These are phyloP conservation scores for Stomatorhinus ivindoensis DNA, from an alignment of 2,113 vertebrate genomes.

Conservation along the genomic window DNA sequence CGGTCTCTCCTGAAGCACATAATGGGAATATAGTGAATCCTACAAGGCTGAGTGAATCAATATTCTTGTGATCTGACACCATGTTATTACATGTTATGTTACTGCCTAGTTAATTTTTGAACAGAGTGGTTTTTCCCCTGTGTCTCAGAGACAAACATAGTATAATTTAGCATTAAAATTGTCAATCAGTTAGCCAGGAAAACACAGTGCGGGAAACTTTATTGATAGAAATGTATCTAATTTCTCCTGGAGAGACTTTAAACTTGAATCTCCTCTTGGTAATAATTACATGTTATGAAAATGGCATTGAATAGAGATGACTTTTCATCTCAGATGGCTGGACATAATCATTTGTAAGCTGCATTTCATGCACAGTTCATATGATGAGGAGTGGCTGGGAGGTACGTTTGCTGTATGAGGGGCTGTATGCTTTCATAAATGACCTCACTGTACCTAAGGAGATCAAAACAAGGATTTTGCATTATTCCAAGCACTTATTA, in stretches of 20 bases:
- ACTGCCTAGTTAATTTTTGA: conserved; percentile 89
- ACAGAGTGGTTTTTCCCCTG: conserved; percentile 62
- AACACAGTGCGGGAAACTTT: conserved; percentile 69
- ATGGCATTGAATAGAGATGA: conserved; percentile 78
- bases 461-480: not conserved
- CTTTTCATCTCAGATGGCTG: conserved; percentile 63
- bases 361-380: conserved; percentile 58
- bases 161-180: conserved; percentile 84
- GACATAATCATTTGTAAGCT: conserved; percentile 61
- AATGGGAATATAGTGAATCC: conserved; percentile 64
- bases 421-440: not conserved
- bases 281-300: conserved; percentile 91
- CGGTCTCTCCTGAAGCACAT: conserved; percentile 64
- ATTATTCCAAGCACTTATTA: not conserved
- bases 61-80: conserved; percentile 83
- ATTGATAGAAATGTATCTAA: conserved; percentile 85
- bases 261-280: conserved; percentile 79
- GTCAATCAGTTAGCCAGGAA: conserved; percentile 68
- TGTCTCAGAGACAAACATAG: conserved; percentile 72
- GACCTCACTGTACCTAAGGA: not conserved
- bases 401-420: not conserved
- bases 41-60: conserved; percentile 51
- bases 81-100: conserved; percentile 82
- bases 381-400: not conserved
- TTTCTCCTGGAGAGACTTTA: conserved; percentile 71